A percentile compares a stretch with the other conserved stretches of the same genome.
These are phyloP conservation scores for Poecilia picta DNA, from an alignment of 2,797 vertebrate species.

Conservation along the genomic window DNA sequence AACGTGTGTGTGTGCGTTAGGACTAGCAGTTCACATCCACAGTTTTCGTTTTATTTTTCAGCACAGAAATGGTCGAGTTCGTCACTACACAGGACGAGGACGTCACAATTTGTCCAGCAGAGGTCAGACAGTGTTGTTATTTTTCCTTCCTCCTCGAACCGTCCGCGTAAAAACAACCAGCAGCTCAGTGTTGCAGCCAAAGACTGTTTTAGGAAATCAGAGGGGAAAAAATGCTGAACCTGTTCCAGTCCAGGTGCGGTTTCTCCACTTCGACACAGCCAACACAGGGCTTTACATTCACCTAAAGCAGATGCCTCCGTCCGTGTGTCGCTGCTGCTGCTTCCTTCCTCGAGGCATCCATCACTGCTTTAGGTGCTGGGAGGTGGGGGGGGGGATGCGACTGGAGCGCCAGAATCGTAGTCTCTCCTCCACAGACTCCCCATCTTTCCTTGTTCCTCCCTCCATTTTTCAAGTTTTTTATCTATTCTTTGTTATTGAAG, in stretches of 20 bases:
- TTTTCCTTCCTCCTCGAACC: slow-evolving; percentile 32
- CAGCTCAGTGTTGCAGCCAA: slow-evolving; percentile 65
- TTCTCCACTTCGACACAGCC: slow-evolving; percentile 48
- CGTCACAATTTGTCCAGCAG: slow-evolving; percentile 59
- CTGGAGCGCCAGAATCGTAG: slow-evolving; percentile 48
- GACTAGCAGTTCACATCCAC: slow-evolving; percentile 49
- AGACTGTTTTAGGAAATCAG: slow-evolving; percentile 45
- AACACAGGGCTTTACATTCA: slow-evolving; percentile 51
- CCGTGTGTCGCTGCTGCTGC: slow-evolving; percentile 49
- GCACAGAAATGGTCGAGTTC: slow-evolving; percentile 64
- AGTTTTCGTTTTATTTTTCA: slow-evolving; percentile 12
- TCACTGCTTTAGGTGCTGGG: slow-evolving; percentile 54
- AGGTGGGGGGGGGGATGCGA: slow-evolving; percentile 49
- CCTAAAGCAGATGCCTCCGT: slow-evolving; percentile 49
- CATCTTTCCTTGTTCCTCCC: slow-evolving; percentile 37
- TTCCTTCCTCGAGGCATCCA: slow-evolving; percentile 37
- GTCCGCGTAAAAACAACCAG: slow-evolving; percentile 58
- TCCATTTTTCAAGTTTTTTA: slow-evolving; percentile 39
- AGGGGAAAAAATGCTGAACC: slow-evolving; percentile 36
- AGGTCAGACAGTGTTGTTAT: slow-evolving; percentile 50
- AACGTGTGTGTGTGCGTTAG: slow-evolving; percentile 51
- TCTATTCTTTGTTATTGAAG: slow-evolving; percentile 28
- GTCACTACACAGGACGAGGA: slow-evolving; percentile 57
- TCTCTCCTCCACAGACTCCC: slow-evolving; percentile 67
- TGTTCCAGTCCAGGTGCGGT: slow-evolving; percentile 38